Percentiles rank a stretch among this genome's conserved stretches.
These are phyloP conservation scores for Leptopilina syphax DNA, from an alignment of 2,888 invertebrate genomes.

Conservation along the genomic window DNA sequence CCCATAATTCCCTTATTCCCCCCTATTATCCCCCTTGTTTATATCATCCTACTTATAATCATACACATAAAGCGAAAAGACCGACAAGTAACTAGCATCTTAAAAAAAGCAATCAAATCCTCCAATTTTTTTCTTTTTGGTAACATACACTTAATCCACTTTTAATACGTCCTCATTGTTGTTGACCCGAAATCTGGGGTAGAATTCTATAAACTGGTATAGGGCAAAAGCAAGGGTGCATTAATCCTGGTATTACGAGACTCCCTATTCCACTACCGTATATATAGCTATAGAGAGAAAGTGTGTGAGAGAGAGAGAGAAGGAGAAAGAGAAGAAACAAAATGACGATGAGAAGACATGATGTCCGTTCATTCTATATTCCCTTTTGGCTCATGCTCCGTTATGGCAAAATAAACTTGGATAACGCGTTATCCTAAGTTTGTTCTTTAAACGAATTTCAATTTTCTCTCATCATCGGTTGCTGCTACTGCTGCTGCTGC, in stretches of 20 bases:
- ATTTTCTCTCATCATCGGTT: constrained; percentile 3
- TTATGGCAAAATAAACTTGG: constrained; percentile 29
- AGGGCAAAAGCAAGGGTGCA: constrained; percentile 63
- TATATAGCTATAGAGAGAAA: not conserved
- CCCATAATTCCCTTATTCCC: too few species aligned
- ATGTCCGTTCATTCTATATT: constrained; percentile 1
- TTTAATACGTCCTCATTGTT: constrained; percentile 36
- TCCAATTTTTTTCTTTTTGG: not conserved
- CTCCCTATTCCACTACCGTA: constrained; percentile 49
- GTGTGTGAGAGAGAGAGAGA: not conserved
- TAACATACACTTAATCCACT: constrained; percentile 28
- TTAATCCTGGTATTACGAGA: constrained; percentile 69
- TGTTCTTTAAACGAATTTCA: constrained; percentile 27
- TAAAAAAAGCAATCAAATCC: constrained; percentile 9
- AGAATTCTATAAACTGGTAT: constrained; percentile 67
- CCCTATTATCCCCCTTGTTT: too few species aligned
- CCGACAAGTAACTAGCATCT: too few species aligned
- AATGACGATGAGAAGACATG: constrained; percentile 5
- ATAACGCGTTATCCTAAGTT: constrained; percentile 26
- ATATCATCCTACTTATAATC: too few species aligned
- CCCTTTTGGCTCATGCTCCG: not conserved
- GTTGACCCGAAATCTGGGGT: constrained; percentile 55
- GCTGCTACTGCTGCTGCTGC: too few species aligned
- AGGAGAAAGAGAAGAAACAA: constrained; percentile 40
- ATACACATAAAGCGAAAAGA: too few species aligned